phyloP scores from a whole-genome alignment of 2,888 invertebrate genomes.

The Hyppa rectilinea region DNA sequence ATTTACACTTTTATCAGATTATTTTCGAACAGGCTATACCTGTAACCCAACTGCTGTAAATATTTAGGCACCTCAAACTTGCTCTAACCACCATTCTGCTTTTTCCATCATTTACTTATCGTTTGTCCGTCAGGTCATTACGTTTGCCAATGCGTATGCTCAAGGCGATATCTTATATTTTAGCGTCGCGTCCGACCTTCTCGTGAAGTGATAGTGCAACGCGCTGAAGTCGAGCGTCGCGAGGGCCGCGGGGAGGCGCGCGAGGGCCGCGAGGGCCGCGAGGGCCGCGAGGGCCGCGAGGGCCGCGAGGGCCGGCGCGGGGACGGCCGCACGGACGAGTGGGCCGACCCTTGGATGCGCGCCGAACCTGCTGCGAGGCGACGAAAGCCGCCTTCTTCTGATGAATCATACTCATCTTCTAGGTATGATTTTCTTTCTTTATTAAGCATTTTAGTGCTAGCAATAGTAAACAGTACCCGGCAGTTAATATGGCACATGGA shows the following conservation, averaged over 20 bases:
- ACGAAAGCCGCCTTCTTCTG: constrained; percentile 84
- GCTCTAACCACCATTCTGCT: not conserved
- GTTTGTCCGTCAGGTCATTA: not conserved
- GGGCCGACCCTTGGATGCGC: constrained; percentile 98
- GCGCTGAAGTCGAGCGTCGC: constrained; percentile 88
- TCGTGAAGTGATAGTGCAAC: constrained; percentile 93
- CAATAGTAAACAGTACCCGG: not conserved
- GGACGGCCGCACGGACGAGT: constrained; percentile 94
- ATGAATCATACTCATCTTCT: constrained; percentile 87
- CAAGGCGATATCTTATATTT: not conserved
- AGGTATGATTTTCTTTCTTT: constrained; percentile 74
- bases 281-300: constrained; percentile 83
- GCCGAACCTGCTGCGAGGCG: constrained; percentile 89
- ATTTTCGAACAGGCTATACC: too few relatives aligned
- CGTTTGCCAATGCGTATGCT: not conserved
- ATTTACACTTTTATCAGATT: too few relatives aligned
- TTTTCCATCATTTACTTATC: not conserved
- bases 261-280: constrained; percentile 67
- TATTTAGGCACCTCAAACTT: not conserved
- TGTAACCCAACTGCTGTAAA: not conserved
- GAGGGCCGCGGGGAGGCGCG: constrained; percentile 70
- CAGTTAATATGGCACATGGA: not conserved
- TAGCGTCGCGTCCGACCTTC: constrained; percentile 91
- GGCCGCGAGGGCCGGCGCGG: constrained; percentile 84
- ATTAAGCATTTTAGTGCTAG: not conserved